phyloP scores from a whole-genome alignment of 2,888 invertebrate genomes.

The Oxycera nigricornis region DNA sequence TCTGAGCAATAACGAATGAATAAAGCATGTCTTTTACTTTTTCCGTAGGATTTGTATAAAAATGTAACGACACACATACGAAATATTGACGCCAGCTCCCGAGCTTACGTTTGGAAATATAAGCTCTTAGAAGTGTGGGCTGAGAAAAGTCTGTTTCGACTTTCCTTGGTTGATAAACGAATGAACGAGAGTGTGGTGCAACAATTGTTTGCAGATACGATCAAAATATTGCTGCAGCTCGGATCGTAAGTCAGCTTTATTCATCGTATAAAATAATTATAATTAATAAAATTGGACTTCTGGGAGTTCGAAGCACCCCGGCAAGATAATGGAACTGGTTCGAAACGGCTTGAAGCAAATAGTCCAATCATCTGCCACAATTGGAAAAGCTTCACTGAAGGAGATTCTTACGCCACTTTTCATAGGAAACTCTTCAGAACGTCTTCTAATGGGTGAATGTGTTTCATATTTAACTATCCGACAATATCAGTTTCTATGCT shows the following conservation, averaged over 20 bases:
- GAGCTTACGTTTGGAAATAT: constrained; percentile 18
- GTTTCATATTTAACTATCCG: constrained; percentile 7
- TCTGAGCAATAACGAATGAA: background rate
- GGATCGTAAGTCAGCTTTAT: background rate
- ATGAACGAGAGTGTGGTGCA: background rate
- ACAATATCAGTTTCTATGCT: constrained; percentile 36
- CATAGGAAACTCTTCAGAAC: background rate
- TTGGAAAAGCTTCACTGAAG: constrained; percentile 1
- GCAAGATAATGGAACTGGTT: constrained; percentile 1
- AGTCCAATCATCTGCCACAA: constrained; percentile 21
- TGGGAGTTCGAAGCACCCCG: background rate
- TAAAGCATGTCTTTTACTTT: background rate
- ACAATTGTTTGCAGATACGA: constrained; percentile 9
- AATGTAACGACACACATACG: background rate
- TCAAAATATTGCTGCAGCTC: background rate
- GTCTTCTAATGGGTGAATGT: constrained; percentile 21
- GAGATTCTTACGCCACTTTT: constrained; percentile 25
- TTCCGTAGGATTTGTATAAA: constrained; percentile 11
- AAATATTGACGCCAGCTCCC: background rate
- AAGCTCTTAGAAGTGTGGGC: constrained; percentile 26
- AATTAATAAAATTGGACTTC: no score
- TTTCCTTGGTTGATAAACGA: background rate
- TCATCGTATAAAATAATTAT: no score
- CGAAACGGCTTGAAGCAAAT: constrained; percentile 24
- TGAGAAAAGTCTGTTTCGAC: constrained; percentile 28